These are phyloP conservation scores for Ptychochromis oligacanthus DNA, from an alignment of 2,113 vertebrate species.

Conservation along the genomic window DNA sequence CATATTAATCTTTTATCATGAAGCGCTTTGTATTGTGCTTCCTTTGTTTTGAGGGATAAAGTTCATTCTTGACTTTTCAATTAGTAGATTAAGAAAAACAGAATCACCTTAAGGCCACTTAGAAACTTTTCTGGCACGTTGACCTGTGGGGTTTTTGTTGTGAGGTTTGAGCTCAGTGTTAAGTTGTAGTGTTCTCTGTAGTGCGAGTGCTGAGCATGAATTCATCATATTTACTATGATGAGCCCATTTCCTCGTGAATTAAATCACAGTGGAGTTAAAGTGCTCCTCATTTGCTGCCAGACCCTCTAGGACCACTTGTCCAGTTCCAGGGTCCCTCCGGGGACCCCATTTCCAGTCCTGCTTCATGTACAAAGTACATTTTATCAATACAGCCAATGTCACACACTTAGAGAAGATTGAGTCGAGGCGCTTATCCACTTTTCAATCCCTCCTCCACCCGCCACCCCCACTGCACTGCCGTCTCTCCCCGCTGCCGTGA, in stretches of 20 bases:
- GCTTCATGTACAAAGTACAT: constrained; percentile 32
- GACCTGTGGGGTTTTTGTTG: neutral
- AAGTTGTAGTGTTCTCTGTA: rapidly evolving
- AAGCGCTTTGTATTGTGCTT: too few relatives aligned
- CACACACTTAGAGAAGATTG: constrained; percentile 35
- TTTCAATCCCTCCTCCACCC: neutral
- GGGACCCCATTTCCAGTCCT: neutral
- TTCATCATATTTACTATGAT: neutral
- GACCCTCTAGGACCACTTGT: neutral
- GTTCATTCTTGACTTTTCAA: neutral
- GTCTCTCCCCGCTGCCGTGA: constrained; percentile 1
- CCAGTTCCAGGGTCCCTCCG: neutral
- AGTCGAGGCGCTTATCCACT: constrained; percentile 38
- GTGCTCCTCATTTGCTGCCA: neutral
- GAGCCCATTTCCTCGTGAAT: neutral
- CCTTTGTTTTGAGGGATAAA: neutral
- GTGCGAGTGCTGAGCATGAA: neutral
- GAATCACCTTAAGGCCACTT: too few relatives aligned
- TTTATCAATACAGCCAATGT: constrained; percentile 42
- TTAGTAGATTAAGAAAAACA: too few relatives aligned
- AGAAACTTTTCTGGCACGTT: neutral
- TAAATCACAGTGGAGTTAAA: neutral
- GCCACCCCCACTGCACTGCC: neutral
- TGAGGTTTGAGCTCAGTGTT: neutral
- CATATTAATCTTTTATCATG: too few relatives aligned